Evolutionary conservation across 2,888 invertebrate species (phyloP), one percentile per base, ranked within the genome.

Genomic region (Nomada fucata): DNA sequence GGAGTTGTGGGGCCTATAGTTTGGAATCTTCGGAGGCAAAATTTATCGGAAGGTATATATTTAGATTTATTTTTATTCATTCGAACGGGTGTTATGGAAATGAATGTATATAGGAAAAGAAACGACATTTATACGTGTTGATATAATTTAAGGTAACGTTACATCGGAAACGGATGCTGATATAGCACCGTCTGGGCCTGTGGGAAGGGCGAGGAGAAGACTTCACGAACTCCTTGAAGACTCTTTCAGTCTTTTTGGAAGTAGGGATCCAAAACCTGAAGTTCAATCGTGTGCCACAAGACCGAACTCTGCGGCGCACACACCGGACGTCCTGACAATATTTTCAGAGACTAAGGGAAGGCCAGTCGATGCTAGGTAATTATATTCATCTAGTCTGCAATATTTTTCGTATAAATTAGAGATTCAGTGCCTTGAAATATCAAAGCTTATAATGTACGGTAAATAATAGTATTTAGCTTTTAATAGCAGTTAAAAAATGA

Each of bases 1-100:
- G 97, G 97, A 0, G 96, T 97, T 5, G 95, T 97, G 50, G 97
- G 97, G 0, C 97, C 97, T 0, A 94, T 97, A 70, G 97, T 97
- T 9, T 97, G 97, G 97, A 97, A 97, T 91, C 94, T 97, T 77
- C 97, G 97, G 90, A 96, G 96, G 90, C 96, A 96, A 92, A 95
- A 96, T 88, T 57, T 86, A 4, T 94, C 91, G 20, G 90, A 92
- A 89, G 93, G 93, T 87, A n/a, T n/a, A 4, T n/a, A 53, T 55
- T 52, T 26, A n/a, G 3, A 50, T 50, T 44, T 23, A 67, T 18
- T n/a, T n/a, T n/a, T 36, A 52, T 13, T 18, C 7, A 53, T 44
- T 15, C 4, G 15, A 15, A 26, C 5, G 26, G 23, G 11, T 26
- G 11, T 13, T 18, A 23, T 20, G 29, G 26, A 55, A 82, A 71